Evolutionary conservation across 1,140 invertebrate species (phyloP).

Genomic region (Phymastichus coffea): DNA sequence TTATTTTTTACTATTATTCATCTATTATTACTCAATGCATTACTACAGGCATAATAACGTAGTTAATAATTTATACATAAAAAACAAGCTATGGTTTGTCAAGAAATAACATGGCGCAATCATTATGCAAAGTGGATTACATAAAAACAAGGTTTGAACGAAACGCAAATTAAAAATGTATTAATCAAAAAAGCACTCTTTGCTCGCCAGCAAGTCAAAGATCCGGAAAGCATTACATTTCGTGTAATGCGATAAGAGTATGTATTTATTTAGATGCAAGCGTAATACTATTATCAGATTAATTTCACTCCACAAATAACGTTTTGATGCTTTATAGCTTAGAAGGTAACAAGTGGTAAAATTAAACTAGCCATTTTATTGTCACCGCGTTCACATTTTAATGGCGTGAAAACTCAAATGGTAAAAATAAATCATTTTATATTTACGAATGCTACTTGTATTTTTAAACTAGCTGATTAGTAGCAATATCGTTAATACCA

Average conservation of each 20-base stretch:
- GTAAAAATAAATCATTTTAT: conserved; percentile 22
- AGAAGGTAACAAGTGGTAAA: conserved; percentile 28
- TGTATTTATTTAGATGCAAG: conserved; percentile 27
- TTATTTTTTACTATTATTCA: too few species aligned
- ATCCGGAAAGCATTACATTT: conserved; percentile 26
- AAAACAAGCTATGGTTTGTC: not conserved
- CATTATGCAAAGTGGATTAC: not conserved
- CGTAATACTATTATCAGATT: conserved; percentile 27
- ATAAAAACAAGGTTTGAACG: conserved; percentile 3
- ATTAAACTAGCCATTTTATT: conserved; percentile 30
- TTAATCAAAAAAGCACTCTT: conserved; percentile 20
- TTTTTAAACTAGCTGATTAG: not conserved
- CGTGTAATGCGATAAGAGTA: conserved; percentile 25
- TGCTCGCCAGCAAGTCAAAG: conserved; percentile 31
- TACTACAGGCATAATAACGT: too few species aligned
- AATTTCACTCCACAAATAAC: conserved; percentile 19
- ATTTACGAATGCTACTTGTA: conserved; percentile 16
- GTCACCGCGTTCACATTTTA: conserved; percentile 7
- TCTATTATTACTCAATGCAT: too few species aligned
- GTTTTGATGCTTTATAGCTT: conserved; percentile 23
- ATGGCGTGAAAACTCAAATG: conserved; percentile 21
- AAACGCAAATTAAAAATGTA: conserved; percentile 3
- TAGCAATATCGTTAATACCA: conserved; percentile 13
- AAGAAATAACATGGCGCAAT: not conserved
- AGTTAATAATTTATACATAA: not conserved